Base-by-base conservation (phyloP, 2,888 invertebrate species). In the Vanessa cardui region DNA sequence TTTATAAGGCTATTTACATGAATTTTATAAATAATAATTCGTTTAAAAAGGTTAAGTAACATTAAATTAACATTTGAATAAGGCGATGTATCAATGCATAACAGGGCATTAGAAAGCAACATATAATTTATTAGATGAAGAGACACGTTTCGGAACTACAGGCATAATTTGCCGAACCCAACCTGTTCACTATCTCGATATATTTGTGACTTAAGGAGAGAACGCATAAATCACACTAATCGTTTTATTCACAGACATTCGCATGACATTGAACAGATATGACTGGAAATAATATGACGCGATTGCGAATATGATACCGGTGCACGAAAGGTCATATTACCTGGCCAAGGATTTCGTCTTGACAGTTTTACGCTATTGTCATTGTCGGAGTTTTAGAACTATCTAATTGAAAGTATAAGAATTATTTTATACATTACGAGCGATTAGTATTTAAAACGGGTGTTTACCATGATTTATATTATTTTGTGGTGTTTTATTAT, bases 111-210 rank as follows among this genome's bases (percentile, higher is more conserved):
- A 87, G 88, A 88, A 87, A 88, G 84, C 85, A 81, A 80, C 80
- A 79, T 81, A 83, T 88, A 87, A 89, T 86, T 88, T 86, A 87
- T 84, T 80, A 83, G 85, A 86, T 82, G 88, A 85, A 76, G 81
- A 84, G 82, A 81, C 83, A 81, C 83, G 81, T 82, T 80, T 82
- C 83, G 83, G 81, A 83, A 85, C 83, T 81, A 64, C 26, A 54
- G 77, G 82, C 81, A 83, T 85, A 86, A 88, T 87, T 87, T 85
- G 79, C 83, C 80, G 39, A 39, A 39, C 39, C 73, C 74, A 87
- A 89, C 89, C 85, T 79, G 89, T 88, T 74, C 87, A 75, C 67
- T 76, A 77, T 76, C 76, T 71, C 69, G 73, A 78, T 77, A 72
- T 70, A 69, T 75, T 76, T 74, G 52, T 62, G 66, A 69, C 31